phyloP scores from a whole-genome alignment of 2,888 invertebrate genomes.

The Campopleginae sp. region DNA sequence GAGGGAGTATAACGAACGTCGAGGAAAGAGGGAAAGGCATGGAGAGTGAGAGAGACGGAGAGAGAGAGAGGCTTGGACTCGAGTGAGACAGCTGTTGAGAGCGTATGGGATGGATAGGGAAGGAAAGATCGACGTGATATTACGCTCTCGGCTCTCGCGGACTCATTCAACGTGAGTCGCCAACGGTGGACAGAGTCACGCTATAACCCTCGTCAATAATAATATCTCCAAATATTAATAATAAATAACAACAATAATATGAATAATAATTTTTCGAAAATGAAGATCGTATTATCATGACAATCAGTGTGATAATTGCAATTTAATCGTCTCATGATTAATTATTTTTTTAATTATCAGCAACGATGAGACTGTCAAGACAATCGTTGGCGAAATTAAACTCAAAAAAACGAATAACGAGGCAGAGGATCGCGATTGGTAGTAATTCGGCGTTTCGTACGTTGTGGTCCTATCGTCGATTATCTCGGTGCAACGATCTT shows the following conservation, averaged over 20 bases:
- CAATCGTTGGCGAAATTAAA: slow-evolving; percentile 20
- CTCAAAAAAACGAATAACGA: slow-evolving; percentile 14
- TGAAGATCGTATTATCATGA: neutral
- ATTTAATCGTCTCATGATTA: neutral
- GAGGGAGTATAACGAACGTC: slow-evolving; percentile 38
- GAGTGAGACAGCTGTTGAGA: slow-evolving; percentile 46
- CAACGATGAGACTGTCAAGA: slow-evolving; percentile 56
- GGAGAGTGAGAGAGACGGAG: slow-evolving; percentile 11
- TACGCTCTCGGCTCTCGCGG: slow-evolving; percentile 71
- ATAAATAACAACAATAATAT: slow-evolving; percentile 1
- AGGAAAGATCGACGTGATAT: slow-evolving; percentile 66
- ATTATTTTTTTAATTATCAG: slow-evolving; percentile 3
- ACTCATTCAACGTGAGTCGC: slow-evolving; percentile 73
- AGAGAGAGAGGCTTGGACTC: slow-evolving; percentile 7
- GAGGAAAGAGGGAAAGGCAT: slow-evolving; percentile 28
- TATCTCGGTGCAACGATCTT: slow-evolving; percentile 17
- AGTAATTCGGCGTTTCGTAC: slow-evolving; percentile 23
- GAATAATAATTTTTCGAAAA: neutral
- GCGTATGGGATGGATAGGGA: slow-evolving; percentile 58
- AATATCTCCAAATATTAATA: slow-evolving; percentile 21
- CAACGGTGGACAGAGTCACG: slow-evolving; percentile 69
- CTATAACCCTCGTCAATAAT: slow-evolving; percentile 39
- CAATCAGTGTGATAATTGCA: slow-evolving; percentile 6
- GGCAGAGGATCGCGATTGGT: slow-evolving; percentile 5
- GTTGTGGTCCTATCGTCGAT: slow-evolving; percentile 15